phyloP scores from a whole-genome alignment of 2,888 invertebrate species.

The Synanthedon tipuliformis region DNA sequence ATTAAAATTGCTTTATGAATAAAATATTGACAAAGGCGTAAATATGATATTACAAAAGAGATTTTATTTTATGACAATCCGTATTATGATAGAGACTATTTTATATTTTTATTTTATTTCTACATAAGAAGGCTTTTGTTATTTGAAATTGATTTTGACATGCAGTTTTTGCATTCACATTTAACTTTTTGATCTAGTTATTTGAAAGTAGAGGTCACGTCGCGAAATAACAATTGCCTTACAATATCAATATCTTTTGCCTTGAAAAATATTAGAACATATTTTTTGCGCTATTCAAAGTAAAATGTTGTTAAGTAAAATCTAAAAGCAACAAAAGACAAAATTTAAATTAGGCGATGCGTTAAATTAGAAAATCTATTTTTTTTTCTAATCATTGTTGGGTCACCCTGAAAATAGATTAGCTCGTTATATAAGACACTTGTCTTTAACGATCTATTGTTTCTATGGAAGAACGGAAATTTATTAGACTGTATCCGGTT shows the following conservation, averaged over 20 bases:
- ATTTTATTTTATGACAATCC: too few relatives aligned
- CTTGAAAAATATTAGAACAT: constrained; percentile 10
- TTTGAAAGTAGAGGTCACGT: constrained; percentile 25
- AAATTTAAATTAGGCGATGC: constrained; percentile 4
- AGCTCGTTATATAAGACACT: constrained; percentile 17
- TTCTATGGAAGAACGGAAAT: constrained; percentile 23
- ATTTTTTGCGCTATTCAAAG: constrained; percentile 1
- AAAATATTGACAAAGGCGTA: too few relatives aligned
- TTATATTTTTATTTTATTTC: not conserved
- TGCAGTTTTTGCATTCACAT: constrained; percentile 7
- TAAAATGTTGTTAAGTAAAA: constrained; percentile 3
- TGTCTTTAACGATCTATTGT: constrained; percentile 30
- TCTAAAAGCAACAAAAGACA: not conserved
- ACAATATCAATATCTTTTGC: constrained; percentile 13
- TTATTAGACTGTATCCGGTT: constrained; percentile 27
- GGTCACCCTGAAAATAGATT: constrained; percentile 3
- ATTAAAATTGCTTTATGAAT: too few relatives aligned
- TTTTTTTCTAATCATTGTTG: constrained; percentile 7
- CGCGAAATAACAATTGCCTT: constrained; percentile 11
- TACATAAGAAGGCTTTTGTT: not conserved
- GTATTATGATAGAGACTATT: too few relatives aligned
- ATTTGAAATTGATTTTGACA: constrained; percentile 7
- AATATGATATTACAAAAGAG: too few relatives aligned
- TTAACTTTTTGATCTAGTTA: constrained; percentile 15
- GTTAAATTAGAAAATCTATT: constrained; percentile 19